Evolutionary conservation across 1,140 invertebrate genomes (phyloP).

Genomic region (Micrasema longulum): DNA sequence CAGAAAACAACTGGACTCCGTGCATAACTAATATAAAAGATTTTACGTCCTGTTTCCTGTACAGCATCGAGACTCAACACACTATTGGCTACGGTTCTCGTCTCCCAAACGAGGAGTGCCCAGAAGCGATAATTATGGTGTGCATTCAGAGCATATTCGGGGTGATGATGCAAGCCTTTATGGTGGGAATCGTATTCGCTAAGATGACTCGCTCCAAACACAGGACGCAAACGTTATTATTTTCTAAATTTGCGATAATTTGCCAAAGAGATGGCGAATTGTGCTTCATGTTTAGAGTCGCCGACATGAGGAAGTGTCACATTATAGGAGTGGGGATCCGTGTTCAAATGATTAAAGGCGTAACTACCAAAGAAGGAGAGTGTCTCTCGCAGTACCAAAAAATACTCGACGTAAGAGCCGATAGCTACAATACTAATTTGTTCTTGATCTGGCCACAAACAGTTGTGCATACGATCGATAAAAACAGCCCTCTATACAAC

Average conservation of each 20-base stretch:
- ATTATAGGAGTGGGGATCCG: conserved; percentile 88
- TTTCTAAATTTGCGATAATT: conserved; percentile 89
- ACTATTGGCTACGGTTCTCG: conserved; percentile 71
- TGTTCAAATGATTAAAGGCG: conserved; percentile 84
- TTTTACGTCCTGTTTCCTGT: conserved; percentile 73
- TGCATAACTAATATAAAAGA: conserved; percentile 70
- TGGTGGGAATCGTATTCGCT: conserved; percentile 90
- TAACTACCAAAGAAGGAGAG: conserved; percentile 81
- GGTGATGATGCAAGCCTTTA: conserved; percentile 69
- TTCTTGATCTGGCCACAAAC: conserved; percentile 92
- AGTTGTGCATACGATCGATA: conserved; percentile 81
- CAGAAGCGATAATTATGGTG: conserved; percentile 76
- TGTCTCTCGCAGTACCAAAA: conserved; percentile 78
- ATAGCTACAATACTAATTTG: conserved; percentile 76
- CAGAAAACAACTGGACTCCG: conserved; percentile 58
- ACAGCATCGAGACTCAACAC: conserved; percentile 75
- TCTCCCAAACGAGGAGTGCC: conserved; percentile 75
- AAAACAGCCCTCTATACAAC: conserved; percentile 80
- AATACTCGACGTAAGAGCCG: conserved; percentile 78
- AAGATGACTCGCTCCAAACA: conserved; percentile 96
- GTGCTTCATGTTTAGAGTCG: conserved; percentile 91
- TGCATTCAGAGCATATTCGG: conserved; percentile 79
- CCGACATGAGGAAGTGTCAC: conserved; percentile 94
- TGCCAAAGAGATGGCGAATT: conserved; percentile 84
- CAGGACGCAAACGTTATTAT: conserved; percentile 90